Conservation (phyloP, 2,888 invertebrate species). For the Trisateles emortualis region DNA sequence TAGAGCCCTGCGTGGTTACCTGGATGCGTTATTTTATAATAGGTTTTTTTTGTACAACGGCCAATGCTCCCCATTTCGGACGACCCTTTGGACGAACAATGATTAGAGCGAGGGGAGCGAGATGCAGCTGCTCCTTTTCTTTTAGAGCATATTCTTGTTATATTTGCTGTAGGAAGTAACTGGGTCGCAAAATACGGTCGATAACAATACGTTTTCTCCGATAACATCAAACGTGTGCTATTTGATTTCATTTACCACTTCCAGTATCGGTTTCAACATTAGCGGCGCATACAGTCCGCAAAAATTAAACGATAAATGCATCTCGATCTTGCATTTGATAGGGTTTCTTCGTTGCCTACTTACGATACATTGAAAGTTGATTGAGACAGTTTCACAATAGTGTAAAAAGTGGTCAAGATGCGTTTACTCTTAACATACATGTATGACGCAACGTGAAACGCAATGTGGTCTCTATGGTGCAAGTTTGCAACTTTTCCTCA, state of each 20-base stretch:
- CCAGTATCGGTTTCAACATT: conserved; percentile 7
- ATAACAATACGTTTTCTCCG: conserved; percentile 43
- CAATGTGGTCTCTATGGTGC: conserved; percentile 64
- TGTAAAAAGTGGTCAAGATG: conserved; percentile 64
- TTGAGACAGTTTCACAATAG: conserved; percentile 56
- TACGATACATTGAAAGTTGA: conserved; percentile 57
- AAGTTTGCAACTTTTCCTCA: conserved; percentile 70
- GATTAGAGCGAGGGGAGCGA: conserved; percentile 77
- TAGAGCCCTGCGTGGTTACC: conserved; percentile 67
- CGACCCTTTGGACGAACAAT: conserved; percentile 83
- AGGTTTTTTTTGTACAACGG: conserved; percentile 68
- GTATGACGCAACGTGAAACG: conserved; percentile 78
- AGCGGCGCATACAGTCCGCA: not conserved
- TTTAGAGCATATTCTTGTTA: conserved; percentile 66
- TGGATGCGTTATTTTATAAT: conserved; percentile 72
- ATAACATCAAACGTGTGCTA: conserved; percentile 28
- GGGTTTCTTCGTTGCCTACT: conserved; percentile 35
- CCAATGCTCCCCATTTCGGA: conserved; percentile 79
- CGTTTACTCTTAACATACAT: conserved; percentile 55
- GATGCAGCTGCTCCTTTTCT: conserved; percentile 84
- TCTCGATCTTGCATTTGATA: conserved; percentile 10
- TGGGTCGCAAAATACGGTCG: conserved; percentile 65
- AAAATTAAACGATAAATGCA: conserved; percentile 16
- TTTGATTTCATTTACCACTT: conserved; percentile 19
- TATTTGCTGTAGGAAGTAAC: conserved; percentile 60